Base-by-base conservation (phyloP, 2,888 invertebrate species). In the Drosophila monieri region DNA sequence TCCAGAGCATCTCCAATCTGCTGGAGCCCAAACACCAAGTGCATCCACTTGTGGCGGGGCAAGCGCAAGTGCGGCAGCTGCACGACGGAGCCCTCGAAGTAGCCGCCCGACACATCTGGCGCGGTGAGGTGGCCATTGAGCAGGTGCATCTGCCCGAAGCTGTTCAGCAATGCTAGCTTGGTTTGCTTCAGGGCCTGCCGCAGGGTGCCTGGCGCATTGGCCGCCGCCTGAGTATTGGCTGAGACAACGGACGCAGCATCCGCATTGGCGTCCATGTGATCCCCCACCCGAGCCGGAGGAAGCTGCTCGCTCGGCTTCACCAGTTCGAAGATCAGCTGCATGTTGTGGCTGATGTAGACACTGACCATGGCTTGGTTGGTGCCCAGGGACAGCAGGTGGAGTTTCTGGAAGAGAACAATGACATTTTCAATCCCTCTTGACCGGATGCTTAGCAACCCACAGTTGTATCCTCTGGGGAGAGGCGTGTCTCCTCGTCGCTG, bases 321-420 rank as follows among this genome's bases (percentile, higher is more conserved):
- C 51, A 89, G 83, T 74, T 91, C 91, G 21, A 91, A 89, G 23
- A 88, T 77, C 35, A 91, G 68, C 62, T 90, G 89, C 69, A 90
- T 80, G 52, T 89, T 89, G 54, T 78, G 85, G 68, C 83, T 89
- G 10, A 91, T 80, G 61, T 91, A 91, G 52, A 91, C 74, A 49
- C 91, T 91, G 1, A 91, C 65, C 76, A 92, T 84, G 18, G 90
- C 89, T 46, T 91, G 90, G 74, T 90, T 90, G 55, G 90, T 90
- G 47, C 92, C 92, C 59, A 92, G 65, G 1, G 92, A 92, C 4
- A 91, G 60, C n/a, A 92, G 72, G 72, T 92, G 92, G 0, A 88
- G 85, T 84, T 90, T 87, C 89, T 91, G 53, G 6, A 73, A 9
- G 1, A 15, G 18, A 23, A 43, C 23, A 35, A 23, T 27, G 1